Evolutionary conservation across 1,140 invertebrate genomes (phyloP).

Genomic region (Bemisia tabaci): DNA sequence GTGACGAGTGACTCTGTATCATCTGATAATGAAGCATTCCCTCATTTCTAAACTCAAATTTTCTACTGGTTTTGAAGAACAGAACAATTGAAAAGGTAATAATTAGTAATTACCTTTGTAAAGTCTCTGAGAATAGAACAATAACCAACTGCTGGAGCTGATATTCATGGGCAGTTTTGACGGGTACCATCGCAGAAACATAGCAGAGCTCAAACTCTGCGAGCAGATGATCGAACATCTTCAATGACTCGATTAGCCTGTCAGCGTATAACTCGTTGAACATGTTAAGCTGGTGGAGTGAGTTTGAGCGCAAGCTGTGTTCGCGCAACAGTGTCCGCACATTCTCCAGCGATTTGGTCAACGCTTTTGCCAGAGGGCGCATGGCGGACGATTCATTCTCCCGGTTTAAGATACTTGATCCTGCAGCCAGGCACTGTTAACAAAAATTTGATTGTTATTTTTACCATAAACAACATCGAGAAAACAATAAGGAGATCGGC

Average conservation of each 20-base stretch:
- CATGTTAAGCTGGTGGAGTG: constrained; percentile 2
- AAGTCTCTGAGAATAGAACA: constrained; percentile 92
- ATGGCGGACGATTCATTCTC: constrained; percentile 88
- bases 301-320: constrained; percentile 40
- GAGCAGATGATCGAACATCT: constrained; percentile 45
- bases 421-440: constrained; percentile 67
- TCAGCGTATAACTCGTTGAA: constrained; percentile 32
- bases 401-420: constrained; percentile 93
- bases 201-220: constrained; percentile 97
- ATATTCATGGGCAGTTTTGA: constrained; percentile 92
- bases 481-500: too few relatives aligned
- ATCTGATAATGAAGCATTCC: too few relatives aligned
- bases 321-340: constrained; percentile 80
- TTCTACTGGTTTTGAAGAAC: too few relatives aligned
- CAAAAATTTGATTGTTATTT: too few relatives aligned
- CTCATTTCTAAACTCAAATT: too few relatives aligned
- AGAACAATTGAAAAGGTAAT: too few relatives aligned
- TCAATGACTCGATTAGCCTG: constrained; percentile 38
- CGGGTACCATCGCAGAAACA: constrained; percentile 97
- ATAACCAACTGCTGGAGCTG: constrained; percentile 92
- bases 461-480: too few relatives aligned
- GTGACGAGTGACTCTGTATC: too few relatives aligned
- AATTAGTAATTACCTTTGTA: constrained; percentile 65
- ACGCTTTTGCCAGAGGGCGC: constrained; percentile 88
- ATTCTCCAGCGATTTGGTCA: constrained; percentile 88